phyloP scores from a whole-genome alignment of 2,888 invertebrate species.

The Anticlea derivata region DNA sequence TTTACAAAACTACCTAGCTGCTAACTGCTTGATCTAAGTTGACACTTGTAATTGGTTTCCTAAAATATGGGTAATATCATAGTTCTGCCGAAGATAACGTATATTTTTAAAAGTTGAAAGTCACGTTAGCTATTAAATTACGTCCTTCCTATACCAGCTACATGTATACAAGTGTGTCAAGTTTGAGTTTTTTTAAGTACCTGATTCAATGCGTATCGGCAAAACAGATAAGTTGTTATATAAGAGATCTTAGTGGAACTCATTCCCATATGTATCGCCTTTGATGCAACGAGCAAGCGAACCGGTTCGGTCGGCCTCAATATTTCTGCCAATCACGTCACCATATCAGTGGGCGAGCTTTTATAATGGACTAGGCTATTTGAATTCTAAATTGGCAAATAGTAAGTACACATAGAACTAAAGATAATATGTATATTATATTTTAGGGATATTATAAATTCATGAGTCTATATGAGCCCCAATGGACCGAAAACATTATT shows the following conservation, averaged over 20 bases:
- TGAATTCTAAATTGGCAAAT: conserved; percentile 21
- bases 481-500: too few relatives aligned
- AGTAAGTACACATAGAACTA: conserved; percentile 4
- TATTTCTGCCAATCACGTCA: conserved; percentile 58
- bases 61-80: too few relatives aligned
- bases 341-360: conserved; percentile 47
- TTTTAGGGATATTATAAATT: neutral
- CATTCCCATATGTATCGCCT: conserved; percentile 58
- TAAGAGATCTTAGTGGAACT: conserved; percentile 49
- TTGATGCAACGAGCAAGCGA: conserved; percentile 67
- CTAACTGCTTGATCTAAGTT: too few relatives aligned
- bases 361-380: conserved; percentile 31
- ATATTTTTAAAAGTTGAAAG: too few relatives aligned
- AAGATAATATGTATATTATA: too few relatives aligned
- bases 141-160: too few relatives aligned
- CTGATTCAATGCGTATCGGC: conserved; percentile 2
- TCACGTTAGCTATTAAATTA: too few relatives aligned
- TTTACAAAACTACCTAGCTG: neutral
- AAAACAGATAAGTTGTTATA: conserved; percentile 43
- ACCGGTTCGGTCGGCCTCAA: conserved; percentile 70
- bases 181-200: neutral
- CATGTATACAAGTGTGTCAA: too few relatives aligned
- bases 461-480: too few relatives aligned
- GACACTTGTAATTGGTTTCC: too few relatives aligned
- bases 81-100: too few relatives aligned